Evolutionary conservation across 2,797 vertebrate species (phyloP), one percentile per base, ranked within the genome.

Genomic region (Takifugu rubripes): DNA sequence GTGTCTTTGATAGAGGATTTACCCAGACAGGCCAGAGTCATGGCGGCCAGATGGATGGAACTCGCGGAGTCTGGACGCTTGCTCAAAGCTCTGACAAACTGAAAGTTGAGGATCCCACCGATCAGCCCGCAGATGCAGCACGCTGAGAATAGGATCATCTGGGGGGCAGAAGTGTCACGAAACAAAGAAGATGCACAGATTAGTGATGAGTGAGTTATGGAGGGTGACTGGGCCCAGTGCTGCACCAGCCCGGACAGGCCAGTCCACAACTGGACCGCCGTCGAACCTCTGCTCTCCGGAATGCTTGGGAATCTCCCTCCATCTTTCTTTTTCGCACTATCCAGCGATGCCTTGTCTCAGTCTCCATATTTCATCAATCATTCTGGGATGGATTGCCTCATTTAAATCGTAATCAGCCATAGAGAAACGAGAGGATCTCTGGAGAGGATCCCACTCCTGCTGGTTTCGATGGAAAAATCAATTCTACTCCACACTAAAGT

Each of bases 131-230:
- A 98, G 87, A 99, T 99, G 82, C 97, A 99, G 86, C 96, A 98
- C 6, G 97, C 96, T 24, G 96, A 99, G 78, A 99, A 99, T 58
- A 99, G 90, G 83, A 99, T 99, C 97, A 99, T 99, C 96, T 99
- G 83, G 21, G 51, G 31, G 50, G 15, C 17, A 63, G 25, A 59
- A 14, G 52, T 14, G 49, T 6, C 51, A 25, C 5, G n/a, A 46
- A 9, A n/a, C 15, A 21, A 21, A 21, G 21, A 1, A 21, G 21
- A 21, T 21, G 21, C 21, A 21, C 21, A 21, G 21, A 21, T 21
- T 21, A 21, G 55, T 48, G 59, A 43, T 27, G 49, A 65, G 60
- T 66, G 21, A 21, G 21, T 70, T 72, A 58, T 54, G 53, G 54
- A 53, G 4, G 12, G 33, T 2, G 3, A 56, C 46, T 31, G 54